phyloP scores from a whole-genome alignment of 1,140 invertebrate genomes.

The Scaptomyza montana region DNA sequence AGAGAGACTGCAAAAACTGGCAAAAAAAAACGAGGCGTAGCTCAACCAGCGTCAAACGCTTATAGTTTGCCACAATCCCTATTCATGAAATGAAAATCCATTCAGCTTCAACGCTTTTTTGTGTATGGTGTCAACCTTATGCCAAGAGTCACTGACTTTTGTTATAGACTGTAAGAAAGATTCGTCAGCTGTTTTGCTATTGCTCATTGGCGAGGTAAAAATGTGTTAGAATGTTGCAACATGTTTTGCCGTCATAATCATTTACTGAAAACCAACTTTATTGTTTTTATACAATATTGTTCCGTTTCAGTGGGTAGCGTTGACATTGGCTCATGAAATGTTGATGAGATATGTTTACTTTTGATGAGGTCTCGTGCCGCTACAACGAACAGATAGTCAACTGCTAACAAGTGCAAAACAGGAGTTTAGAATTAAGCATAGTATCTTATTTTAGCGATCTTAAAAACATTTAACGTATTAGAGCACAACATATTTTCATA shows the following conservation, averaged over 20 bases:
- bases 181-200: neutral
- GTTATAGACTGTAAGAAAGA: slow-evolving; percentile 16
- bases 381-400: slow-evolving; percentile 21
- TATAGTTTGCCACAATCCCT: slow-evolving; percentile 13
- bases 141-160: slow-evolving; percentile 24
- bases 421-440: neutral
- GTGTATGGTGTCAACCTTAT: slow-evolving; percentile 1
- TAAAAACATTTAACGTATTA: neutral
- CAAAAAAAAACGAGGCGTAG: slow-evolving; percentile 54
- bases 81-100: slow-evolving; percentile 51
- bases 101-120: slow-evolving; percentile 24
- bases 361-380: slow-evolving; percentile 33
- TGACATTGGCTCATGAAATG: slow-evolving; percentile 31
- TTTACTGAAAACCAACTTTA: slow-evolving; percentile 10
- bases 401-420: neutral
- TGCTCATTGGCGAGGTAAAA: slow-evolving; percentile 10
- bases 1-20: slow-evolving; percentile 10
- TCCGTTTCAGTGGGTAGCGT: slow-evolving; percentile 20
- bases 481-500: neutral
- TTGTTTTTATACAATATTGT: neutral
- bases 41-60: slow-evolving; percentile 32
- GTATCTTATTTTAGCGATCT: neutral
- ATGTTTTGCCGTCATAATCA: slow-evolving; percentile 26
- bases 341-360: slow-evolving; percentile 24
- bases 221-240: slow-evolving; percentile 20